phyloP scores from a whole-genome alignment of 2,888 invertebrate species.

The Dynastes grantii region DNA sequence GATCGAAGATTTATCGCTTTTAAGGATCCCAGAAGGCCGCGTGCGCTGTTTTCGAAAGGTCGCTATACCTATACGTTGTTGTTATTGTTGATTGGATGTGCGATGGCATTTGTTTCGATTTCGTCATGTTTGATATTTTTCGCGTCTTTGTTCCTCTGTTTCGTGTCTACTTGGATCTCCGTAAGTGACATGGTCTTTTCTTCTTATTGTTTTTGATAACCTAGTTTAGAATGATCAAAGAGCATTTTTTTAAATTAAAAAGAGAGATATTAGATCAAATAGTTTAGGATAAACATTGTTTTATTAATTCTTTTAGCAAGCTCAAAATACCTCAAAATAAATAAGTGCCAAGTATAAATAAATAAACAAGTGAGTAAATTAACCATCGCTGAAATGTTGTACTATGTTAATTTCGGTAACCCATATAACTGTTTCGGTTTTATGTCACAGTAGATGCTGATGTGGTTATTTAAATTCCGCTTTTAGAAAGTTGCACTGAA shows the following conservation, averaged over 20 bases:
- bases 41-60: neutral
- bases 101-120: neutral
- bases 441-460: no score
- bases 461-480: slow-evolving; percentile 17
- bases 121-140: neutral
- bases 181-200: neutral
- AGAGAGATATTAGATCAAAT: no score
- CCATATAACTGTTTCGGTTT: no score
- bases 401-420: neutral
- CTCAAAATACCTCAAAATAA: no score
- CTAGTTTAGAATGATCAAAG: no score
- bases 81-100: neutral
- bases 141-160: neutral
- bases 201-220: no score
- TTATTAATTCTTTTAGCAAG: no score
- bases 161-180: neutral
- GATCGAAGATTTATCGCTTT: neutral
- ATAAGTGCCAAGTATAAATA: no score
- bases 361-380: no score
- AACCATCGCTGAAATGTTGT: neutral
- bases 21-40: neutral
- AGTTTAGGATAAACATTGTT: no score
- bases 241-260: no score
- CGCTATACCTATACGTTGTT: slow-evolving; percentile 1
- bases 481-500: slow-evolving; percentile 29